These are phyloP conservation scores for Fringilla coelebs DNA, from an alignment of 2,797 vertebrate genomes.

Conservation along the genomic window DNA sequence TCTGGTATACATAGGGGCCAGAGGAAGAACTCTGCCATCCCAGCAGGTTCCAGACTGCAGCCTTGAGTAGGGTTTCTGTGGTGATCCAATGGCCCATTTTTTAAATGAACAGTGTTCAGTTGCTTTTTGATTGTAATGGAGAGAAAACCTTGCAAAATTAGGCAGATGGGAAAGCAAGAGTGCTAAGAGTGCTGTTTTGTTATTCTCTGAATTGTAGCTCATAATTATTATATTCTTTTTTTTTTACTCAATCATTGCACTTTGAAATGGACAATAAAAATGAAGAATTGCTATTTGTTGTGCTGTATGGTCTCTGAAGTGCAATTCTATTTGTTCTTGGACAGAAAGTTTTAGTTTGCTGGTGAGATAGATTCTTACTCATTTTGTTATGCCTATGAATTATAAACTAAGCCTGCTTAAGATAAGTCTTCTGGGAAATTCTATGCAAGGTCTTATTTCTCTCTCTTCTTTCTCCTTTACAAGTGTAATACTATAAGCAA, in stretches of 20 bases:
- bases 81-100: neutral
- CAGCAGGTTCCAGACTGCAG: neutral
- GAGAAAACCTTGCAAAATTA: neutral
- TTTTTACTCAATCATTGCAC: neutral
- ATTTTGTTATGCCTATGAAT: constrained; percentile 3
- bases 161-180: neutral
- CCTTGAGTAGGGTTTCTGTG: neutral
- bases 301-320: neutral
- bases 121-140: neutral
- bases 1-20: fast-evolving
- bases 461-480: neutral
- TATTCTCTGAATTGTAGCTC: neutral
- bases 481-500: neutral
- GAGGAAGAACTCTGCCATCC: neutral
- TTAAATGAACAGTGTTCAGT: neutral
- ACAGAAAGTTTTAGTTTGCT: neutral
- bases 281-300: neutral
- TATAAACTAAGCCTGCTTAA: neutral
- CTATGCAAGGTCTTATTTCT: neutral
- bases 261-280: constrained; percentile 7
- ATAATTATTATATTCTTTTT: neutral
- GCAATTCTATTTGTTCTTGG: neutral
- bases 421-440: neutral
- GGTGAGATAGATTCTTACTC: neutral
- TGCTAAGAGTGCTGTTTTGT: neutral